phyloP scores from a whole-genome alignment of 2,797 vertebrate species.

The Sebastes kiyomatsui region DNA sequence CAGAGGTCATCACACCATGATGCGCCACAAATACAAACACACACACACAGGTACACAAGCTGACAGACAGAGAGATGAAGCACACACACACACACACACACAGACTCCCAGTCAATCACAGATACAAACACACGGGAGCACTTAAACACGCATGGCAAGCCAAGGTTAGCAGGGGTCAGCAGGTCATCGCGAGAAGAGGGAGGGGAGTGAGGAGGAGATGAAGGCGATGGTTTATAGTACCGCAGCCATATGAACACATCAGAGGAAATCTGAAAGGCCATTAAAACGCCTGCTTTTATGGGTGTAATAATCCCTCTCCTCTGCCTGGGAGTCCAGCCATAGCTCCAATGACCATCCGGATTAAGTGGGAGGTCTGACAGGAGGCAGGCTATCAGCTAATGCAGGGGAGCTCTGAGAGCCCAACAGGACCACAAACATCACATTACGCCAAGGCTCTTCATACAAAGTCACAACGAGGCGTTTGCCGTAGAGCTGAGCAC shows the following conservation, averaged over 20 bases:
- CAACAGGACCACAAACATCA: slow-evolving; percentile 56
- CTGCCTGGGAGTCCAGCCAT: slow-evolving; percentile 70
- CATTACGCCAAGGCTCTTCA: slow-evolving; percentile 38
- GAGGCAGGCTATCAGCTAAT: slow-evolving; percentile 74
- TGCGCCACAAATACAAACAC: slow-evolving; percentile 15
- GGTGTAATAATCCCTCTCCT: slow-evolving; percentile 78
- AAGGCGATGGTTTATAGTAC: slow-evolving; percentile 69
- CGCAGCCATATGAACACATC: slow-evolving; percentile 77
- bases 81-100: not conserved
- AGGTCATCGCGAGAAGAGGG: slow-evolving; percentile 44
- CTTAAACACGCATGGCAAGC: slow-evolving; percentile 50
- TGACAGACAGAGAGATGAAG: slow-evolving; percentile 20
- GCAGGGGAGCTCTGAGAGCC: slow-evolving; percentile 51
- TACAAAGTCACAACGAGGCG: slow-evolving; percentile 30
- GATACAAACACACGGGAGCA: slow-evolving; percentile 48
- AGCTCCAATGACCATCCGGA: slow-evolving; percentile 63
- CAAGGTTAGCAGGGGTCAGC: slow-evolving; percentile 71
- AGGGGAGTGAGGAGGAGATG: slow-evolving; percentile 52
- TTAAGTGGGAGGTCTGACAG: slow-evolving; percentile 76
- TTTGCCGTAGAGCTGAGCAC: slow-evolving; percentile 22
- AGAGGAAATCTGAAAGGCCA: slow-evolving; percentile 75
- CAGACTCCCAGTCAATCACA: slow-evolving; percentile 45
- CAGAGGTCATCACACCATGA: slow-evolving; percentile 38
- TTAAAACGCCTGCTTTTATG: slow-evolving; percentile 82
- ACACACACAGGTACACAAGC: not conserved